Percentiles rank a stretch among this genome's conserved stretches.
Conservation (phyloP, 1,140 invertebrate genomes). For the Wiebesia pumilae region DNA sequence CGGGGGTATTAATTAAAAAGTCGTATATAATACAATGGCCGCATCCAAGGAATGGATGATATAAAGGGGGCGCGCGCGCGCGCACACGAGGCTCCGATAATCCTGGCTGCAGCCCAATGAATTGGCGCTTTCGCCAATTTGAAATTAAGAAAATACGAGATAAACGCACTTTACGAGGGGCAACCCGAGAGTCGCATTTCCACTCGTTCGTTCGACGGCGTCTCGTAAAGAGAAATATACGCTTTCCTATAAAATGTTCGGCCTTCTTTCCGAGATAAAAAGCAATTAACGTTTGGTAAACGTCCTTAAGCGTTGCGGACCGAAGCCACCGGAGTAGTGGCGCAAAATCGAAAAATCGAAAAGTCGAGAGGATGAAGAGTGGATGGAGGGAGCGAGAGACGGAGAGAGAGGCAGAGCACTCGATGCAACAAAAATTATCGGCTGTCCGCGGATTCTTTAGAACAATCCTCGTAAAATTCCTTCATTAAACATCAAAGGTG, state of each 20-base stretch:
- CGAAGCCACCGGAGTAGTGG: constrained; percentile 33
- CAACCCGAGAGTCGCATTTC: constrained; percentile 1
- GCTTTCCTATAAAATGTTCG: constrained; percentile 34
- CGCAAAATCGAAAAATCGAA: constrained; percentile 19
- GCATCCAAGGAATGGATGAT: neutral
- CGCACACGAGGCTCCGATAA: constrained; percentile 28
- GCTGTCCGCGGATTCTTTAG: constrained; percentile 68
- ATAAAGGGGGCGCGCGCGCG: neutral
- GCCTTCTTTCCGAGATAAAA: constrained; percentile 41
- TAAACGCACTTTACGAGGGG: constrained; percentile 49
- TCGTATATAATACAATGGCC: constrained; percentile 57
- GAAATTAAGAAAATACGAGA: constrained; percentile 52
- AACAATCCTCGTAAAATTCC: constrained; percentile 74
- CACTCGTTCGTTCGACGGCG: constrained; percentile 14
- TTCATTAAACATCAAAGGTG: constrained; percentile 75
- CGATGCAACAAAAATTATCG: constrained; percentile 68
- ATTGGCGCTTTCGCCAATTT: constrained; percentile 28
- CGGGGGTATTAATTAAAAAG: constrained; percentile 67
- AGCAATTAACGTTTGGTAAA: constrained; percentile 52
- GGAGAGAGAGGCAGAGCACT: constrained; percentile 44
- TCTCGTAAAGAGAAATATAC: constrained; percentile 49
- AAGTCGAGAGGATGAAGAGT: neutral
- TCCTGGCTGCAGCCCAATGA: constrained; percentile 9
- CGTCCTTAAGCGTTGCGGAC: constrained; percentile 28
- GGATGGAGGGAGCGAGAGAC: constrained; percentile 47